Conservation (phyloP, 1,140 invertebrate genomes). For the Drosophila watanabei region DNA sequence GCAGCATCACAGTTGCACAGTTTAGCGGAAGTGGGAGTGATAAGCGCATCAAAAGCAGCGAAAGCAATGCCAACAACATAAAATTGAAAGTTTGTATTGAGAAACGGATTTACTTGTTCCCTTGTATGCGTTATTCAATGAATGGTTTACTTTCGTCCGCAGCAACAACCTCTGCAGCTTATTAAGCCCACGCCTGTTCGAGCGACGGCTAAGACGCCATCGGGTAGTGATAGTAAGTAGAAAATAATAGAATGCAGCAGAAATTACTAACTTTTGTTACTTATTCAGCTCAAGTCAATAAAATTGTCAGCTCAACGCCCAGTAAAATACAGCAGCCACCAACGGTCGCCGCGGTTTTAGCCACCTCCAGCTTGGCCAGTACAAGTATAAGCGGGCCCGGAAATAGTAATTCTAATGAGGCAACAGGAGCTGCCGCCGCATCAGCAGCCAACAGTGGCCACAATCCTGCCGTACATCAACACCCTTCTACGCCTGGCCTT, state of each 20-base stretch:
- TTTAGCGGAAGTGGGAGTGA: conserved; percentile 88
- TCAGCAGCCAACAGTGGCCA: conserved; percentile 57
- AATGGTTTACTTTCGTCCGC: conserved; percentile 25
- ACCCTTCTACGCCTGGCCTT: conserved; percentile 74
- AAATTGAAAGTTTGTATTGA: conserved; percentile 78
- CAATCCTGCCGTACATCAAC: conserved; percentile 75
- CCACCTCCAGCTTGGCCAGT: conserved; percentile 43
- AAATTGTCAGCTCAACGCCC: conserved; percentile 85
- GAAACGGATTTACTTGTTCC: neutral
- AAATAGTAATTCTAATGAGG: conserved; percentile 49
- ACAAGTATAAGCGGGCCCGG: conserved; percentile 39
- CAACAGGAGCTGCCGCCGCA: conserved; percentile 24
- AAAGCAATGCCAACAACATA: conserved; percentile 80
- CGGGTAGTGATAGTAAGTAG: conserved; percentile 73
- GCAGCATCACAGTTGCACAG: conserved; percentile 50
- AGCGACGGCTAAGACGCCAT: conserved; percentile 89
- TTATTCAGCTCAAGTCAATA: conserved; percentile 73
- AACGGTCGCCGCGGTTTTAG: conserved; percentile 66
- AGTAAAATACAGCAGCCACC: conserved; percentile 79
- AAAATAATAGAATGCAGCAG: neutral
- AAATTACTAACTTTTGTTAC: neutral
- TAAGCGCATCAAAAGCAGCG: conserved; percentile 88
- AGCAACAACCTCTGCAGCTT: conserved; percentile 86
- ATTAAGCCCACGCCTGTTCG: conserved; percentile 91
- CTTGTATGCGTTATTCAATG: neutral